phyloP scores from a whole-genome alignment of 2,113 vertebrate species.

The Phaetusa simplex region DNA sequence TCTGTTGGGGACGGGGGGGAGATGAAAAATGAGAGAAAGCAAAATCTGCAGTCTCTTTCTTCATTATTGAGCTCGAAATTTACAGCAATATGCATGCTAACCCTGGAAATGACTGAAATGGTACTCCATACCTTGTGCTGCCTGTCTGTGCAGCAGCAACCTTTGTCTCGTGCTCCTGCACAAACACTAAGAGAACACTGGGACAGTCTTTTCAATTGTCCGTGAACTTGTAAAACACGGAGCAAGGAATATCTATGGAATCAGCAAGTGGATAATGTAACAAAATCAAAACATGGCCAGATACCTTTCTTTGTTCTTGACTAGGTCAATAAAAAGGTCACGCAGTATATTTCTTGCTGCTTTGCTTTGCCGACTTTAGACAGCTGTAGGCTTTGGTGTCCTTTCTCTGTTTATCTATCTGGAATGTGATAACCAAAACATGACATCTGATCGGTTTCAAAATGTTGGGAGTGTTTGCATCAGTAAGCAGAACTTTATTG shows the following conservation, averaged over 20 bases:
- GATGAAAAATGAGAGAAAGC: neutral
- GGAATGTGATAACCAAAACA: neutral
- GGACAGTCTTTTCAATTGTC: neutral
- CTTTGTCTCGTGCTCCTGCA: neutral
- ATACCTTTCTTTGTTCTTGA: neutral
- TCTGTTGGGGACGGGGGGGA: neutral
- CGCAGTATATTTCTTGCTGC: neutral
- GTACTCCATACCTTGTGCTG: neutral
- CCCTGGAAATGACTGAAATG: neutral
- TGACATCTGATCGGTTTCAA: neutral
- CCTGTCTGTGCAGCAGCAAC: neutral
- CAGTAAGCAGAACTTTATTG: neutral
- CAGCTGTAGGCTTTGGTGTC: neutral
- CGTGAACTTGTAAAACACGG: neutral
- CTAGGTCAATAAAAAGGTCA: neutral
- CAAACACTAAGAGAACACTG: neutral
- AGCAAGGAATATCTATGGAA: neutral
- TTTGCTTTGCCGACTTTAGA: neutral
- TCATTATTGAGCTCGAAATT: neutral
- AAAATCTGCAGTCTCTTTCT: neutral
- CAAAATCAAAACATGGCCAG: neutral
- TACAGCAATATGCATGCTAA: neutral
- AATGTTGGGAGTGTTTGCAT: neutral
- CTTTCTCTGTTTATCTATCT: neutral
- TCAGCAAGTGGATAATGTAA: neutral